Base-by-base conservation (phyloP, 2,888 invertebrate genomes). In the Parnassius orleans region DNA sequence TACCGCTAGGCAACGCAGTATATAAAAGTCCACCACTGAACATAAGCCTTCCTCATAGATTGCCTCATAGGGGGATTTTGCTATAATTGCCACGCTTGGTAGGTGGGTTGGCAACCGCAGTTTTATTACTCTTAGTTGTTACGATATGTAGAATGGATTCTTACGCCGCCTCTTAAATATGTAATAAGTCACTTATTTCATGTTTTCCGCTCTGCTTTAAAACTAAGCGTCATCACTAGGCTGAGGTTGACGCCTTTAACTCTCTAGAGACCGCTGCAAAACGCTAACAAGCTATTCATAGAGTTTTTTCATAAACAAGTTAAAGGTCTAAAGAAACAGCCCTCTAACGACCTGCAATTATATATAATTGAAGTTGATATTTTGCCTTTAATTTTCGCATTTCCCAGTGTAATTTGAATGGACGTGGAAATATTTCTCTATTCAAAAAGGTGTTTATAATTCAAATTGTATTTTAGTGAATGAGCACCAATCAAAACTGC, bases 201-300 rank as follows among this genome's bases (percentile, higher is more conserved):
- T 5, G 7, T 48, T 48, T 53, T 15, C 66, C 81, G 77, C 79
- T 76, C 15, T 57, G 67, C 66, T 64, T 19, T 33, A 43, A 9
- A 48, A 19, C 2, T 46, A 43, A 47, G 68, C 63, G 48, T 3
- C 61, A 43, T 10, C 53, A 65, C 10, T 54, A 66, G 72, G 78
- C 76, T 77, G 74, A 72, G 73, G 78, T 74, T 79, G 76, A 80
- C 79, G 73, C 78, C 72, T 72, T 56, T 53, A 53, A 69, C 72
- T 77, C 79, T 81, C 80, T 78, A 66, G 80, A 81, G 79, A 81
- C 80, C 75, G 70, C 80, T 84, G 77, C 73, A 79, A 84, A 84
- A 82, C 78, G 79, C 81, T 87, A 87, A 87, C 86, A 87, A 87
- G 86, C 83, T 70, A 86, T 87, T 87, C 85, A 86, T 80, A 79